These are phyloP conservation scores for Rotaria magnacalcarata DNA, from an alignment of 2,888 invertebrate genomes.

Conservation along the genomic window DNA sequence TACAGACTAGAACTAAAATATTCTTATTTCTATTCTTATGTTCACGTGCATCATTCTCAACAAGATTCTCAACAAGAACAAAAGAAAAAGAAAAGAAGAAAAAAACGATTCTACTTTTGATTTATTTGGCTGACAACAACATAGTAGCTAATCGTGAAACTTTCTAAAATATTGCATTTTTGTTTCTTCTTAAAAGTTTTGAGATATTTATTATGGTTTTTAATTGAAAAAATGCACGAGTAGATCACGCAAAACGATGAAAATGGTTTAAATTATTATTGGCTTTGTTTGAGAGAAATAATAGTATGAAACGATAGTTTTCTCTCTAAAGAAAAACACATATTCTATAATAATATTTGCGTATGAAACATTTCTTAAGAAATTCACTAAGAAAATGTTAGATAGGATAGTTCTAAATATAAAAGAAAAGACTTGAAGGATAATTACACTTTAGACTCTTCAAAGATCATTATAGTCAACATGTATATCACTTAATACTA, in stretches of 20 bases:
- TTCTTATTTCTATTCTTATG: too few relatives aligned
- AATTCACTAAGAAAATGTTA: background rate
- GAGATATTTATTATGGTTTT: background rate
- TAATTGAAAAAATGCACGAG: background rate
- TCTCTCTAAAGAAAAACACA: too few relatives aligned
- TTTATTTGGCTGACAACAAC: too few relatives aligned
- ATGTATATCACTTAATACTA: background rate
- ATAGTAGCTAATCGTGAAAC: too few relatives aligned
- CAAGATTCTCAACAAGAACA: too few relatives aligned
- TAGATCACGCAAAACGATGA: background rate
- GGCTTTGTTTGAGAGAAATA: background rate
- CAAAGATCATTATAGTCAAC: background rate
- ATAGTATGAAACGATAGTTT: background rate
- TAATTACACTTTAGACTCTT: background rate
- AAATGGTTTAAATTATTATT: background rate
- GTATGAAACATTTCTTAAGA: background rate
- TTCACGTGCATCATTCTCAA: background rate
- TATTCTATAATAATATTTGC: too few relatives aligned
- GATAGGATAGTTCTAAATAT: background rate
- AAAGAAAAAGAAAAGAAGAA: background rate
- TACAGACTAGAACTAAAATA: background rate
- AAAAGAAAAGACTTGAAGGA: background rate
- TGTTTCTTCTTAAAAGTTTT: too few relatives aligned
- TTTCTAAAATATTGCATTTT: too few relatives aligned
- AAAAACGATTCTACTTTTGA: background rate